Evolutionary conservation across 2,797 vertebrate genomes (phyloP).

Genomic region (Rhinatrema bivittatum): DNA sequence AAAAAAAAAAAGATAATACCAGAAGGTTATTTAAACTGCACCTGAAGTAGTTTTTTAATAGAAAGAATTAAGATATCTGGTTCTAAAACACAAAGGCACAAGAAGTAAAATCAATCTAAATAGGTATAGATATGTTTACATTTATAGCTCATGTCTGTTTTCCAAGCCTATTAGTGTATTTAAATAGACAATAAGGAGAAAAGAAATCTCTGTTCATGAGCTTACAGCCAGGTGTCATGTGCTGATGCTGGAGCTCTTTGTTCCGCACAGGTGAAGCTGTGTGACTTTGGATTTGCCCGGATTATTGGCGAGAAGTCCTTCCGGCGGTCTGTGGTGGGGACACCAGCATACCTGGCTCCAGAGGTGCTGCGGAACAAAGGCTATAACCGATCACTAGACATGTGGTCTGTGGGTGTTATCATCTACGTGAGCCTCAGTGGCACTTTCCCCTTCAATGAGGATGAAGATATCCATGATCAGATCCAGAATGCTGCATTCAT

Average conservation of each 20-base stretch:
- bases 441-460: slow-evolving; percentile 94
- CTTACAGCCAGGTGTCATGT: too few relatives aligned
- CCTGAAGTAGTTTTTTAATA: too few relatives aligned
- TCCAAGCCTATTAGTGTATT: too few relatives aligned
- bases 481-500: slow-evolving; percentile 97
- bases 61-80: too few relatives aligned
- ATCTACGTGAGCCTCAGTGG: slow-evolving; percentile 94
- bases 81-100: too few relatives aligned
- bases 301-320: slow-evolving; percentile 97
- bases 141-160: too few relatives aligned
- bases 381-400: slow-evolving; percentile 93
- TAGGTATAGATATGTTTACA: too few relatives aligned
- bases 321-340: slow-evolving; percentile 88
- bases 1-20: too few relatives aligned
- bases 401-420: slow-evolving; percentile 97
- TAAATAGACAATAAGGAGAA: background rate
- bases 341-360: slow-evolving; percentile 89
- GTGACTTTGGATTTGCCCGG: slow-evolving; percentile 92
- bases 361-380: slow-evolving; percentile 93
- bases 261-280: slow-evolving; percentile 82
- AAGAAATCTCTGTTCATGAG: background rate
- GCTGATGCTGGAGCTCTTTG: slow-evolving; percentile 10
- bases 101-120: too few relatives aligned
- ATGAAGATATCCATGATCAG: slow-evolving; percentile 95
- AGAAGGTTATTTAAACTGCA: too few relatives aligned